Evolutionary conservation across 2,113 vertebrate genomes (phyloP), one percentile per base, ranked within the genome.

Genomic region (Paratilapia polleni): DNA sequence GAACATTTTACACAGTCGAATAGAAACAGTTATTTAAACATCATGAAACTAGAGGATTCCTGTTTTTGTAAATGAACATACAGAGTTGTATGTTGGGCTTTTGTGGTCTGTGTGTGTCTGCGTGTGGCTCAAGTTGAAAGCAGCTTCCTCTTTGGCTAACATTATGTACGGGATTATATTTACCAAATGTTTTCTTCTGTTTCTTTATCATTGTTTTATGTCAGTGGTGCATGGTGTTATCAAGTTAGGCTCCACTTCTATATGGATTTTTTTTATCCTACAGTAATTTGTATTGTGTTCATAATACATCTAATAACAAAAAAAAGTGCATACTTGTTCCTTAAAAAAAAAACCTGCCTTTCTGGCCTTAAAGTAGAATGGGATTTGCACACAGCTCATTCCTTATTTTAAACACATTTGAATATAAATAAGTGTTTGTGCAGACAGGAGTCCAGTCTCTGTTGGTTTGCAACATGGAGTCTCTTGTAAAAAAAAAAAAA

Each of bases 381-480:
- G 62, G 62, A 1, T 66, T 66, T 68, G 22, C 9, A 47, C 41
- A 68, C 36, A 36, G 36, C 6, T 36, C 36, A 36, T 36, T 36
- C 36, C 36, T 36, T 7, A 36, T 36, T 36, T 7, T 8, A 36
- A 36, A 36, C 36, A 36, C 36, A 36, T 2, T 36, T 36, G 8
- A 6, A 36, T 36, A 7, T 36, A 36, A 36, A 36, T 36, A 4
- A 3, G 4, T 36, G 36, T 36, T 36, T 5, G 4, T 36, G 36
- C 36, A 36, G 4, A 36, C 38, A 1, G n/a, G 0, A 0, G 43
- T 52, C 26, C 17, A 19, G 3, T 49, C 3, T 24, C 17, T 49
- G 15, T 17, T 28, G 38, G 41, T 49, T 7, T 70, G 9, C 14
- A 1, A 47, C 5, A 2, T 11, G 1, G 43, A 47, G 17, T 70